Base-by-base conservation (phyloP, 1,140 invertebrate species). In the Neodiprion pinetum region DNA sequence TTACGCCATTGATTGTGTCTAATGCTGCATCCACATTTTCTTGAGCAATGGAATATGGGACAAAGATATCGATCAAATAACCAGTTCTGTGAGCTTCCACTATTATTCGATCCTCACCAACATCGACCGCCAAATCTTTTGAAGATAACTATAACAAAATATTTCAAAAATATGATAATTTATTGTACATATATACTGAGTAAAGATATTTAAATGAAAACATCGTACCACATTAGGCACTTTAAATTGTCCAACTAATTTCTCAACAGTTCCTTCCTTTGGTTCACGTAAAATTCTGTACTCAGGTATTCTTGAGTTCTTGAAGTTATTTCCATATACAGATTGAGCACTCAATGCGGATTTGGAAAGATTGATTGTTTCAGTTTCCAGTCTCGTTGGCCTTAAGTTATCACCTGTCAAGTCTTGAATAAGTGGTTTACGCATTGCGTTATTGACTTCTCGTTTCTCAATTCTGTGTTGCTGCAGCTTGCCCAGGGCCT, bases 101-200 rank as follows among this genome's bases (percentile, higher is more conserved):
- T 21, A 94, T 80, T 73, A 96, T 90, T 75, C 94, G 88, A 88
- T 95, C 93, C 79, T 94, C 92, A 1, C 93, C 92, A 70, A 95
- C 80, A 81, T 94, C 91, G 68, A 95, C 84, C 17, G 83, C 90
- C 10, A 95, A 77, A 77, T 93, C 91, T 71, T 91, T 86, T 1
- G 88, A 88, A 50, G 89, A 90, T 82, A 91, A 86, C 93, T 94
- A 81, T 67, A 84, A 87, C 80, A 76, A 83, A 81, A 80, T 80
- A 81, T 72, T 17, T 76, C 74, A 72, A 77, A 11, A 76, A 72
- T 50, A 49, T 67, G 77, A 10, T 65, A 80, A 69, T 49, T 73
- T 75, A 21, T 48, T 17, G 10, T 53, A 66, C 23, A 65, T 14
- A 75, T 66, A 12, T 40, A 40, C 28, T 40, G 0, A 75, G 9